Base-by-base conservation (phyloP, 2,888 invertebrate genomes). In the Lithophane leautieri region DNA sequence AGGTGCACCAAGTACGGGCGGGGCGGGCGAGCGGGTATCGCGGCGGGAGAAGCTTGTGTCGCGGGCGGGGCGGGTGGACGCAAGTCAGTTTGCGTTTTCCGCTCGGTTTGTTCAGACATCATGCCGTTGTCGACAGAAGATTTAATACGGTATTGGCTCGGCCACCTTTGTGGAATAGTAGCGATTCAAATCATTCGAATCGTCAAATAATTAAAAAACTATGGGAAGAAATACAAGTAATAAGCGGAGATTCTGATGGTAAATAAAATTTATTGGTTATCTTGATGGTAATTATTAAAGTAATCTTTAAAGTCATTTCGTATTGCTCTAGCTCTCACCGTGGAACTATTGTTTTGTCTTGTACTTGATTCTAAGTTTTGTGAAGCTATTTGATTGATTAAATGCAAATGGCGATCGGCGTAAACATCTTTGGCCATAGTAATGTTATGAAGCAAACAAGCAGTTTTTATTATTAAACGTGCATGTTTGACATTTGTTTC, bases 401-500 rank as follows among this genome's bases (percentile, higher is more conserved):
- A 54, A 67, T 67, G 52, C 67, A 67, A 50, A 71, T 71, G 54
- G 60, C 63, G 63, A 14, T 63, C 60, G 71, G 62, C 67, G 66
- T 54, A 44, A 50, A 63, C 86, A 22, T 87, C 85, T 44, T 68
- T 61, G 25, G 83, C 83, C 50, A 78, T 86, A 22, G 85, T 73
- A 7, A 87, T 80, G 42, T 88, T 88, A 73, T 86, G 79, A 19
- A 88, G 61, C n/a, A 88, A 68, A 68, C 86, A 87, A 6, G 80
- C 60, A n/a, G 73, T 76, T 70, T 79, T 81, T 4, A 85, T 79
- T 12, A 81, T 76, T 66, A 81, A 12, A 12, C 63, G 52, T 19
- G 83, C 76, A 62, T 83, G 76, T 14, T 79, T 70, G 28, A 70
- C 12, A 19, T 81, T 69, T n/a, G 81, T 70, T 63, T 84, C 81